Conservation (phyloP, 2,113 vertebrate genomes). For the Sinocyclocheilus rhinocerous region DNA sequence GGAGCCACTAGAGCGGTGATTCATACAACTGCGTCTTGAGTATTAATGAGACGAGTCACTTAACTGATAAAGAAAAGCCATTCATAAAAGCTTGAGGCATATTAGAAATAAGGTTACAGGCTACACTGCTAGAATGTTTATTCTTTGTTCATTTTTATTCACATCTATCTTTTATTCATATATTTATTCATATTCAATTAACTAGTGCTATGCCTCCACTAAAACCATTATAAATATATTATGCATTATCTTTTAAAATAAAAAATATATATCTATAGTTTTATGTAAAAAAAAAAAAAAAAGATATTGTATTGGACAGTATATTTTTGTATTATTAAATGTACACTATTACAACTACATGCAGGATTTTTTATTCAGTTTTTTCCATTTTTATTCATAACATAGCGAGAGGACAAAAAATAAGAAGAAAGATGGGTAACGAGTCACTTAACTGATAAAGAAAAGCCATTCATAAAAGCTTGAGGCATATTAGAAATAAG, state of each 20-base stretch:
- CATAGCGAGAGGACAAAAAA: background rate
- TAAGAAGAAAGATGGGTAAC: background rate
- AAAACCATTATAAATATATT: background rate
- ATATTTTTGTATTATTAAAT: background rate
- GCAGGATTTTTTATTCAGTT: background rate
- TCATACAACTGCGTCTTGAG: background rate
- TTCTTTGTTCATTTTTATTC: background rate
- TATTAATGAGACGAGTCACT: constrained; percentile 5
- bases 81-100: constrained; percentile 20
- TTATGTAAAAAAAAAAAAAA: background rate
- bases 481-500: background rate
- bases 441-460: background rate
- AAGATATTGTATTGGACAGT: background rate
- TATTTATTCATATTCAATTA: background rate
- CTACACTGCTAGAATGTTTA: background rate
- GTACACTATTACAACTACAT: background rate
- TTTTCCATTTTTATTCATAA: background rate
- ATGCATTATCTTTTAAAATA: background rate
- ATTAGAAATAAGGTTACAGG: background rate
- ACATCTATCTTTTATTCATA: background rate
- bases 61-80: constrained; percentile 9
- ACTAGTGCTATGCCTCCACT: background rate
- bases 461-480: constrained; percentile 31
- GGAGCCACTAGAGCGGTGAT: background rate
- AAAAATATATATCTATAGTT: background rate